Base-by-base conservation (phyloP, 2,113 vertebrate genomes). In the Silurus asotus region DNA sequence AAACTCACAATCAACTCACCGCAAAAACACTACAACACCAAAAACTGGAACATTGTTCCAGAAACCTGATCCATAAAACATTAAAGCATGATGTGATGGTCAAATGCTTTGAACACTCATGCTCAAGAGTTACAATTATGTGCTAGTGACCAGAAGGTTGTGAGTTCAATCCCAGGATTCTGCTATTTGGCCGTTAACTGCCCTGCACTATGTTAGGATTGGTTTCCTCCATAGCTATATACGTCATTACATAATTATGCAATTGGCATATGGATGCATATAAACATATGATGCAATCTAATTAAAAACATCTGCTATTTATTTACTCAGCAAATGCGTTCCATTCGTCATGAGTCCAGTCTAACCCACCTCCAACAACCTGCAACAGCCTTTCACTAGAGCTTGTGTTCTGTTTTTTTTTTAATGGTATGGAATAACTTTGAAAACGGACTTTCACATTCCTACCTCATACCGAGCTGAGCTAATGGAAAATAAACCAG, bases 271-370 rank as follows among this genome's bases (percentile, higher is more conserved):
- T 28, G 53, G n/a, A 28, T 19, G n/a, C 8, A 79, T 79, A 58
- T 79, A 79, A 56, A 79, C 37, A 55, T 15, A 59, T 45, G 7
- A 79, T 58, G 76, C 25, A 58, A 59, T 58, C 25, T 11, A 79
- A 79, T 79, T 37, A 58, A 37, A 79, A 79, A 58, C 76, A 79
- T 58, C 55, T 78, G 55, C 76, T 59, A 58, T 37, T 59, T 19
- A 59, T 79, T 58, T 10, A 19, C 76, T 25, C n/a, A 78, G 76
- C n/a, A n/a, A 37, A 14, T 78, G n/a, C 25, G 37, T 79, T 59
- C 55, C 55, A 37, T 58, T 15, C 15, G 17, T 28, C 14, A 10
- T 5, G 28, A 79, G 45, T 45, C 55, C 76, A 11, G 55, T 58
- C 58, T 79, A 75, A 75, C 14, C 55, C 25, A 58, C n/a, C 75